A percentile compares a stretch with the other conserved stretches of the same genome.
Evolutionary conservation across 2,888 invertebrate genomes (phyloP).

Genomic region (Drosophila ustulata): DNA sequence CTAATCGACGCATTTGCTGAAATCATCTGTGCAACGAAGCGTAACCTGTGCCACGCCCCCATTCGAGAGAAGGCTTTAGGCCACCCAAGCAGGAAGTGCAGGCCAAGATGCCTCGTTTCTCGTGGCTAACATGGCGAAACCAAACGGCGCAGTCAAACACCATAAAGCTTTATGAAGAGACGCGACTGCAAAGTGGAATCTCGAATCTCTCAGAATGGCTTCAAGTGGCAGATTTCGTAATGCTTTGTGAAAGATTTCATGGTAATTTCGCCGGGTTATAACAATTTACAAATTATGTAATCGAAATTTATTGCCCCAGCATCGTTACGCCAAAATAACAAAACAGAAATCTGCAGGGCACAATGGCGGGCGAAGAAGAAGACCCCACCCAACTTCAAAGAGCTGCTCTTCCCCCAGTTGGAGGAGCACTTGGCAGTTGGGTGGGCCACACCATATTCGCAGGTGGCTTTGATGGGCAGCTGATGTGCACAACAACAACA

Average conservation of each 20-base stretch:
- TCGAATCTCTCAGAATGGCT: conserved; percentile 4
- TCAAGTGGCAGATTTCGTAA: conserved; percentile 78
- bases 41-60: conserved; percentile 56
- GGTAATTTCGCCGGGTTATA: conserved; percentile 80
- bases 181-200: conserved; percentile 31
- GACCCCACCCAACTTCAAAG: conserved; percentile 18
- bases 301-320: conserved; percentile 78
- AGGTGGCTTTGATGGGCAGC: conserved; percentile 75
- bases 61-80: neutral
- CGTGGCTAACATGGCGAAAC: conserved; percentile 64
- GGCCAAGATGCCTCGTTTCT: conserved; percentile 42
- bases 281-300: conserved; percentile 83
- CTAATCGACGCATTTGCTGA: conserved; percentile 65
- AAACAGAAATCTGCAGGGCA: conserved; percentile 42
- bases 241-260: conserved; percentile 80
- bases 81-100: conserved; percentile 76
- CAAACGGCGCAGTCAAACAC: conserved; percentile 64
- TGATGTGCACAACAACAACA: conserved; percentile 49
- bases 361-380: neutral
- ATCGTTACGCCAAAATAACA: conserved; percentile 29
- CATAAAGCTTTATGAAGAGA: conserved; percentile 73
- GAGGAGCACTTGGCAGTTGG: conserved; percentile 35
- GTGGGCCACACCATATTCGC: conserved; percentile 48
- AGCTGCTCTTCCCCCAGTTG: conserved; percentile 16
- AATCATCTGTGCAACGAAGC: conserved; percentile 74